Conservation (phyloP, 2,888 invertebrate genomes). For the Galerucella nymphaeae region DNA sequence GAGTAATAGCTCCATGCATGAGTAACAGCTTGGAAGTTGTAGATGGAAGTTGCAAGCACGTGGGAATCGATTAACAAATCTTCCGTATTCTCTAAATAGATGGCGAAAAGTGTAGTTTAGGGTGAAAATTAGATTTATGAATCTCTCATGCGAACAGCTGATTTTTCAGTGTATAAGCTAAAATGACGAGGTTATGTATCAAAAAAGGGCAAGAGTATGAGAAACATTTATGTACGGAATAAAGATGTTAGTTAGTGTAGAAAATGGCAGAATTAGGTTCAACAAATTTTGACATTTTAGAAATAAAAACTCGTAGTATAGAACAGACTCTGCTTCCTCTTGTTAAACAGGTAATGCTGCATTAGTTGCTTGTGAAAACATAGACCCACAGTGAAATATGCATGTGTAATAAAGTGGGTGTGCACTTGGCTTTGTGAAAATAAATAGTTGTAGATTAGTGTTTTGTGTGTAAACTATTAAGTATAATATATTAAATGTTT, state of each 20-base stretch:
- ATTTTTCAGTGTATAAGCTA: conserved; percentile 43
- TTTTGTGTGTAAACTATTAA: conserved; percentile 15
- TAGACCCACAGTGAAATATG: conserved; percentile 35
- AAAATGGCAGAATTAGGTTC: conserved; percentile 71
- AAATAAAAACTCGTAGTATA: conserved; percentile 93
- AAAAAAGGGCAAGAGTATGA: conserved; percentile 48
- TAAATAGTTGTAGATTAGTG: conserved; percentile 20
- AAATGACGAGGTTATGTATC: conserved; percentile 51
- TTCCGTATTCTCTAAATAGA: conserved; percentile 13
- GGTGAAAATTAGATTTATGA: background rate
- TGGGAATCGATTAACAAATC: background rate
- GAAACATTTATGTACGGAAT: conserved; percentile 40
- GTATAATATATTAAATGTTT: background rate
- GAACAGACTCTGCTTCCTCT: conserved; percentile 94
- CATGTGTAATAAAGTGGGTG: conserved; percentile 50
- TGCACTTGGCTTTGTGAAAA: conserved; percentile 46
- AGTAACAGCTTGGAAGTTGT: no score
- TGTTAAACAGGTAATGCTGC: conserved; percentile 86
- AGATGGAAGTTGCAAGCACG: background rate
- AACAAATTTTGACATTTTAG: conserved; percentile 72
- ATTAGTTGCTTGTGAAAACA: conserved; percentile 40
- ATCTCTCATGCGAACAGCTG: conserved; percentile 49
- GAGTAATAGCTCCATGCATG: no score
- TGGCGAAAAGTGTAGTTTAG: conserved; percentile 11
- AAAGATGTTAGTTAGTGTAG: conserved; percentile 61